Base-by-base conservation (phyloP, 1,140 invertebrate genomes). In the Elymnias hypermnestra region DNA sequence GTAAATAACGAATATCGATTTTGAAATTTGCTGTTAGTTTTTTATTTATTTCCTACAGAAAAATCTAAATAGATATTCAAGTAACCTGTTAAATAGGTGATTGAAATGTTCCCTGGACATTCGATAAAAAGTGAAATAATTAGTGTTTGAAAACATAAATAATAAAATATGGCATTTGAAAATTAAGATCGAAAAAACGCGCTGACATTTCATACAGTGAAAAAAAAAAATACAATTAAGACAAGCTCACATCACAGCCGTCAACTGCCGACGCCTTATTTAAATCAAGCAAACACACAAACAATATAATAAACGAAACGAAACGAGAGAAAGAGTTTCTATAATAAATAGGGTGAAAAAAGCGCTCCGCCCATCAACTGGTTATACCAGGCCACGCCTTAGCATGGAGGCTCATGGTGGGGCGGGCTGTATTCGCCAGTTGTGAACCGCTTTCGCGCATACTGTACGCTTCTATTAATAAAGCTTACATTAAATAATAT, bases 241-340 rank as follows among this genome's bases (percentile, higher is more conserved):
- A 41, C 26, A 6, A 29, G 26, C 39, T 18, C 39, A 41, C 39
- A 41, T n/a, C n/a, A n/a, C n/a, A n/a, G n/a, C n/a, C n/a, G n/a
- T 41, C 39, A 41, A 29, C 38, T 9, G 43, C 33, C 59, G 63
- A 62, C 60, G 57, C 57, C 45, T 62, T 63, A 45, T 45, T 45
- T 45, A 45, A 45, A 38, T 25, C 43, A 14, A 37, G 38, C 44
- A 46, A 46, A 46, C 44, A 67, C 58, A 72, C 53, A 61, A 40
- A 75, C 72, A 74, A 64, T 73, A 72, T 72, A 72, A 73, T 75
- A 78, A 75, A 71, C 57, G 56, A 41, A 51, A 54, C 43, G 49
- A 65, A n/a, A n/a, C n/a, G n/a, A n/a, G n/a, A n/a, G n/a, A 73
- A 63, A 77, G 53, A 62, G 53, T 56, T 57, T 46, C 51, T 50